Base-by-base conservation (phyloP, 2,113 vertebrate species). In the Spea bombifrons region DNA sequence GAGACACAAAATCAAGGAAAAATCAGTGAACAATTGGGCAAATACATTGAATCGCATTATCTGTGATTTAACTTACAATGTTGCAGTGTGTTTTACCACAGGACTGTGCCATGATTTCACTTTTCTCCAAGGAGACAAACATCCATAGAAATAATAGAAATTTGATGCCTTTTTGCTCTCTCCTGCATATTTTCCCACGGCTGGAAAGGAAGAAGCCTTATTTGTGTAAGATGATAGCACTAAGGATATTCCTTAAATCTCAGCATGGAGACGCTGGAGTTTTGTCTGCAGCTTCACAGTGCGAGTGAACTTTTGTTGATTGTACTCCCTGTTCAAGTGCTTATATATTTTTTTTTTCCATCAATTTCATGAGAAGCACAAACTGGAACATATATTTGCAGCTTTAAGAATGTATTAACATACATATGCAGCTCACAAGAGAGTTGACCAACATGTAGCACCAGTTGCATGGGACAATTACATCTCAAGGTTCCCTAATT, bases 161-260 rank as follows among this genome's bases (percentile, higher is more conserved):
- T 17, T 80, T 57, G 48, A 80, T 80, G 71, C 78, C 57, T 73
- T 47, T 64, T 68, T n/a, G 45, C 64, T 80, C 53, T 80, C n/a
- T 68, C 77, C n/a, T 61, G 45, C 71, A 68, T 17, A 80, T 68
- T 80, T 79, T 80, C 78, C 78, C 78, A 80, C 71, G 78, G 17
- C 66, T 61, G 45, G 64, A 17, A 64, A 74, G 78, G 71, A 80
- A 80, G 78, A 72, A 55, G 77, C 52, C 53, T 68, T 80, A 80
- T 80, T 80, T 80, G 46, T 80, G 78, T 80, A 80, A 80, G 57
- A 59, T 63, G 64, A 80, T 67, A 44, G 44, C 8, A 16, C 12
- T 61, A 49, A 67, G 71, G 65, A 80, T 50, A 77, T 50, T 63
- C 75, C 55, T 17, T 64, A 50, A 53, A 72, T 66, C 45, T 80